A percentile compares a stretch with the other conserved stretches of the same genome.
These are phyloP conservation scores for Calameuta filiformis DNA, from an alignment of 2,888 invertebrate genomes.

Conservation along the genomic window DNA sequence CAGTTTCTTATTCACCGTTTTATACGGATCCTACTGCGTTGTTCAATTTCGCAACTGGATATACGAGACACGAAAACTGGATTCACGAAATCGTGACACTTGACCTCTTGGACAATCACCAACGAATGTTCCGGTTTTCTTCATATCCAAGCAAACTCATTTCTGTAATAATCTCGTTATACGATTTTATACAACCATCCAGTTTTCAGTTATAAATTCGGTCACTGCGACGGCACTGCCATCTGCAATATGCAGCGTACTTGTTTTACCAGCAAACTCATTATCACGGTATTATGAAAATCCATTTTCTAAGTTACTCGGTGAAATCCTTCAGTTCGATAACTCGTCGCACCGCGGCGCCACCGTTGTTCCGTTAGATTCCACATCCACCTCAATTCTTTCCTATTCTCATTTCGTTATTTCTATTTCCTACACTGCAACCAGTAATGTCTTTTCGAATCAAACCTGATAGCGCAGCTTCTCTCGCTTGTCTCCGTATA, in stretches of 20 bases:
- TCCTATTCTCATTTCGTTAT: neutral
- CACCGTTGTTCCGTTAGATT: neutral
- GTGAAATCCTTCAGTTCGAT: neutral
- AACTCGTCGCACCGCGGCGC: neutral
- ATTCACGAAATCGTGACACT: neutral
- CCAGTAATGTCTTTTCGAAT: neutral
- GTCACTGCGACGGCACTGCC: neutral
- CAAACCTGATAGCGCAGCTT: neutral
- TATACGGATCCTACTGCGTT: neutral
- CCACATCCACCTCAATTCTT: neutral
- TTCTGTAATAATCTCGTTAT: neutral
- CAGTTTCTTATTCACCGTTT: neutral
- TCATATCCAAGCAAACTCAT: neutral
- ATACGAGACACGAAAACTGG: neutral
- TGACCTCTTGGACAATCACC: neutral
- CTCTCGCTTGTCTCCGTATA: conserved; percentile 19
- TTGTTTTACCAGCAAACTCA: neutral
- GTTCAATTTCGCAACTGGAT: neutral
- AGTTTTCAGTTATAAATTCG: neutral
- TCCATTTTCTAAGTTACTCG: neutral
- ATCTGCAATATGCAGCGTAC: neutral
- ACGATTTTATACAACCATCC: neutral
- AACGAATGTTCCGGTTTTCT: neutral
- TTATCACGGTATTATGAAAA: no score
- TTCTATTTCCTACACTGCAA: neutral